Evolutionary conservation across 2,797 vertebrate genomes (phyloP), one percentile per base, ranked within the genome.

Genomic region (Dryobates pubescens): DNA sequence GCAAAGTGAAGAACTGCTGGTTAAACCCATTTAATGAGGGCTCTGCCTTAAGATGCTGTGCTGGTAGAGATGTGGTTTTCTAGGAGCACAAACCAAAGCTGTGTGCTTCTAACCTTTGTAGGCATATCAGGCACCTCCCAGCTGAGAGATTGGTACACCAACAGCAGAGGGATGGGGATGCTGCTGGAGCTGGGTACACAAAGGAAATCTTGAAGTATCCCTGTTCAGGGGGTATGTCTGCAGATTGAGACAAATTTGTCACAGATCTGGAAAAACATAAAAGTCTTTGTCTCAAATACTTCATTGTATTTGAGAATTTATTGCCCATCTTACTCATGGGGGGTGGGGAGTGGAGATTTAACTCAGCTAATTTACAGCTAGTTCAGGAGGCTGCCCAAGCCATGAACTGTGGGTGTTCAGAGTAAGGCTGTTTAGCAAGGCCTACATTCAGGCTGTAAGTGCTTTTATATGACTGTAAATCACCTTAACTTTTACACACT

Each of bases 51-150:
- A 27, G 64, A 34, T 7, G 30, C 27, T 71, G 26, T 19, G 9
- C 2, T 38, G 13, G 27, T 12, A 13, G 2, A 49, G 47, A n/a
- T 4, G 57, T 7, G 62, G 13, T 10, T 75, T 47, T 51, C 53
- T 10, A 75, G 51, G 38, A 53, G 49, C 0, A 1, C 0, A 2
- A 62, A 68, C 58, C 62, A 13, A 13, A 53, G 47, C 13, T 4
- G 1, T 7, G 36, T 27, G 69, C 20, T 49, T n/a, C 32, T 17
- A 15, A 45, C 22, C 13, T 7, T 18, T 18, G 36, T 1, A 20
- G 54, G 23, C n/a, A 10, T 4, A n/a, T 6, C 7, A 0, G 38
- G 2, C 24, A 32, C 63, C 63, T 81, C 77, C 63, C 54, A 88
- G 24, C 2, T 19, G 8, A 34, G 38, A 22, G 34, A 3, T 23